These are phyloP conservation scores for Bradypus variegatus DNA, from an alignment of 2,797 vertebrate genomes.

Conservation along the genomic window DNA sequence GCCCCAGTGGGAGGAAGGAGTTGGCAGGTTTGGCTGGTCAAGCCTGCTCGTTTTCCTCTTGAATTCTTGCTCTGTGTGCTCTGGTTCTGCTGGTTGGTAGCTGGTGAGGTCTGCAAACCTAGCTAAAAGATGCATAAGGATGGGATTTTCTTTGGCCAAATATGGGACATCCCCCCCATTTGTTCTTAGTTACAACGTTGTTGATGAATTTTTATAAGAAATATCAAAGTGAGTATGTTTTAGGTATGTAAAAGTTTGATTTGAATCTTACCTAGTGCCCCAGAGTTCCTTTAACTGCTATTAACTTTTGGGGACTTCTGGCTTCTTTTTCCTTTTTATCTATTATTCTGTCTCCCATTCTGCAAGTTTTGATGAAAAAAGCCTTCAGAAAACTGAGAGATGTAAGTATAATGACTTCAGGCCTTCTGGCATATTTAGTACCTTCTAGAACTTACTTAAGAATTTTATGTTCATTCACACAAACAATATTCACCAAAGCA, in stretches of 20 bases:
- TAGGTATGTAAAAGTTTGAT: neutral
- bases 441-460: constrained; percentile 19
- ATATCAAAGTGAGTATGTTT: neutral
- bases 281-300: neutral
- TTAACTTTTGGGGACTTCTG: neutral
- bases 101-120: neutral
- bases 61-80: neutral
- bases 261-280: neutral
- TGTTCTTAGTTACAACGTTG: neutral
- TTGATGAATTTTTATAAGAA: neutral
- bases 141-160: neutral
- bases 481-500: neutral
- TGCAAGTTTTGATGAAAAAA: constrained; percentile 21
- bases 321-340: neutral
- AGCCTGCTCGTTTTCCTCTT: neutral
- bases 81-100: neutral
- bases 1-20: neutral
- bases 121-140: neutral
- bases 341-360: neutral
- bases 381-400: neutral
- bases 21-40: neutral
- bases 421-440: neutral
- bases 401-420: neutral
- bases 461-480: neutral
- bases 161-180: neutral